phyloP scores from a whole-genome alignment of 2,797 vertebrate genomes.

The Platyrinchus mystaceus region DNA sequence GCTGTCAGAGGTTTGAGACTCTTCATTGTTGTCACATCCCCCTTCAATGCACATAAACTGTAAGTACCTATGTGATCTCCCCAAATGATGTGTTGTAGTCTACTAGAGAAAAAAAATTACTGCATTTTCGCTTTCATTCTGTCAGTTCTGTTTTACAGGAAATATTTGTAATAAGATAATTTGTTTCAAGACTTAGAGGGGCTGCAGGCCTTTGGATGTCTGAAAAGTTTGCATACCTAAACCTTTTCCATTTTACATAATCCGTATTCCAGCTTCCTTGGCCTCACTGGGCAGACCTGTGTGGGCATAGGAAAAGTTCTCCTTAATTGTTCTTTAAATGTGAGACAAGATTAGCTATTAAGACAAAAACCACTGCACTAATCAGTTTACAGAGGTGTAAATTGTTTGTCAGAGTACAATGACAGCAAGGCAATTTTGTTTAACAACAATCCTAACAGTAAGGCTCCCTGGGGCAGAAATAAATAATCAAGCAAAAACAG shows the following conservation, averaged over 20 bases:
- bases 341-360: slow-evolving; percentile 60
- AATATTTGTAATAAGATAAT: not conserved
- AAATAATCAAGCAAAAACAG: slow-evolving; percentile 9
- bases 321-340: slow-evolving; percentile 30
- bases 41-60: not conserved
- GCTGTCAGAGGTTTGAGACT: not conserved
- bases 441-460: slow-evolving; percentile 53
- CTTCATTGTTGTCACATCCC: not conserved
- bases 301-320: not conserved
- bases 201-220: not conserved
- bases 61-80: rapidly evolving
- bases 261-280: not conserved
- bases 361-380: slow-evolving; percentile 38
- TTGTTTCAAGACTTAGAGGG: not conserved
- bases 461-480: slow-evolving; percentile 52
- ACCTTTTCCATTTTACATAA: not conserved
- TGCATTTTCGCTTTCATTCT: not conserved
- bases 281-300: not conserved
- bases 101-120: not conserved
- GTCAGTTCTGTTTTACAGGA: not conserved
- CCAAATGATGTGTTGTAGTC: not conserved
- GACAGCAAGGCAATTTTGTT: slow-evolving; percentile 55
- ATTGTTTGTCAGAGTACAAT: slow-evolving; percentile 68
- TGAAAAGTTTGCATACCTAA: not conserved
- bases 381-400: slow-evolving; percentile 64